Percentiles rank a stretch among this genome's conserved stretches.
Conservation (phyloP, 1,140 invertebrate genomes). For the Ephestia elutella region DNA sequence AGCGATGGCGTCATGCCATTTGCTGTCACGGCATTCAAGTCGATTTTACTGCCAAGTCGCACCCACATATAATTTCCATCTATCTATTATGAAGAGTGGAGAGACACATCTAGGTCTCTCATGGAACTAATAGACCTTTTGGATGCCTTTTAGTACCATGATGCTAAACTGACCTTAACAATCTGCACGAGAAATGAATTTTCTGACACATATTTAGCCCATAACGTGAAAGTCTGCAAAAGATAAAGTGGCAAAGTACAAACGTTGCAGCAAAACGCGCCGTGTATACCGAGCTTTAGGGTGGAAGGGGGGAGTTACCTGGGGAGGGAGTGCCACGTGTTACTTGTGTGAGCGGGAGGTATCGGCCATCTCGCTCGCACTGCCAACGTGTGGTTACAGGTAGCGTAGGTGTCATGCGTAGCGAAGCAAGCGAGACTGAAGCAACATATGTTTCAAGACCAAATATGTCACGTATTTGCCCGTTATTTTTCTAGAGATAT, state of each 20-base stretch:
- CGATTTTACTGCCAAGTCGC: too few relatives aligned
- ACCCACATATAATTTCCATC: too few relatives aligned
- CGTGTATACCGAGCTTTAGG: conserved; percentile 8
- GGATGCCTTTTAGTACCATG: too few relatives aligned
- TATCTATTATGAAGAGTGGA: too few relatives aligned
- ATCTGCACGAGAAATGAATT: too few relatives aligned
- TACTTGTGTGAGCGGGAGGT: conserved; percentile 14
- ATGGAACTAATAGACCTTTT: too few relatives aligned
- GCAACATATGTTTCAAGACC: conserved; percentile 31
- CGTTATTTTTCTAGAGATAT: conserved; percentile 42
- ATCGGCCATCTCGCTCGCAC: conserved; percentile 22
- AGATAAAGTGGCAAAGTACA: neutral
- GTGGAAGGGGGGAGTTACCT: conserved; percentile 28
- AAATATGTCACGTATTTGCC: conserved; percentile 24
- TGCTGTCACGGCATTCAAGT: too few relatives aligned
- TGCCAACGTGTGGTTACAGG: conserved; percentile 25
- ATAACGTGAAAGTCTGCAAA: too few relatives aligned
- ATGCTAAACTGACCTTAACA: too few relatives aligned
- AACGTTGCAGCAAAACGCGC: neutral
- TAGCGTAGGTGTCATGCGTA: conserved; percentile 29
- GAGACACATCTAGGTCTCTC: too few relatives aligned
- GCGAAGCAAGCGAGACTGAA: conserved; percentile 14
- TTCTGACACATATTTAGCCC: too few relatives aligned
- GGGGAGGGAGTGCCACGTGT: conserved; percentile 31
- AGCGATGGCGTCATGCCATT: too few relatives aligned